Percentiles rank a stretch among this genome's conserved stretches.
Evolutionary conservation across 2,888 invertebrate species (phyloP).

Genomic region (Cerastis rubricosa): DNA sequence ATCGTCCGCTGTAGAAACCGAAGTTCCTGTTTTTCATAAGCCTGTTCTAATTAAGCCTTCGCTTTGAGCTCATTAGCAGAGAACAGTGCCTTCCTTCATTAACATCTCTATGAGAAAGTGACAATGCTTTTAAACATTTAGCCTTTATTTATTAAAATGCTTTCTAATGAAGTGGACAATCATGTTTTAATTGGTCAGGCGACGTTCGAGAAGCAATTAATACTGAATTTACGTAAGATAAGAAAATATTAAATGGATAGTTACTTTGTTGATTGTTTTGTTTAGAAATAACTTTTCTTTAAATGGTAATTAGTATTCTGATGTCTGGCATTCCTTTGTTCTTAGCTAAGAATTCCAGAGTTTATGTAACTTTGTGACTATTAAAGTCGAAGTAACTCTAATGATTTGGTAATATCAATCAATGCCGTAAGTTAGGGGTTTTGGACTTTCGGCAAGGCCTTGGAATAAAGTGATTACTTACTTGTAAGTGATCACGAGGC

Average conservation of each 20-base stretch:
- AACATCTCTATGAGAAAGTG: conserved; percentile 49
- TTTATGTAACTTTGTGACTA: background rate
- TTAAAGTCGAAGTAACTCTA: background rate
- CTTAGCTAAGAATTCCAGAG: background rate
- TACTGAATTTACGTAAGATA: conserved; percentile 37
- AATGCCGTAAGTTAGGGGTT: background rate
- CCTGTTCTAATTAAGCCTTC: conserved; percentile 51
- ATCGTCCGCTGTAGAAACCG: conserved; percentile 4
- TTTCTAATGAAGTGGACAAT: conserved; percentile 51
- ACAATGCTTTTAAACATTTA: conserved; percentile 33
- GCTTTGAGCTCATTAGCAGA: conserved; percentile 58
- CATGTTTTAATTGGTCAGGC: conserved; percentile 48
- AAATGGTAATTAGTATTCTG: background rate
- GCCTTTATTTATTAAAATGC: conserved; percentile 36
- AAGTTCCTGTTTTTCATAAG: conserved; percentile 39
- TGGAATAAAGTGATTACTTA: background rate
- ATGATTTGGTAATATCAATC: conserved; percentile 11
- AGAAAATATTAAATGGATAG: background rate
- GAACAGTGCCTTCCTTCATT: conserved; percentile 38
- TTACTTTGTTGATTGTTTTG: conserved; percentile 29
- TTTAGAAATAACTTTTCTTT: conserved; percentile 11
- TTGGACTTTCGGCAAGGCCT: background rate
- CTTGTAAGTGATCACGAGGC: background rate
- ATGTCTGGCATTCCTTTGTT: conserved; percentile 15
- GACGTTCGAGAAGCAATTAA: conserved; percentile 52